A percentile compares a stretch with the other conserved stretches of the same genome.
phyloP scores from a whole-genome alignment of 1,140 invertebrate species.

The Oryzaephilus surinamensis region DNA sequence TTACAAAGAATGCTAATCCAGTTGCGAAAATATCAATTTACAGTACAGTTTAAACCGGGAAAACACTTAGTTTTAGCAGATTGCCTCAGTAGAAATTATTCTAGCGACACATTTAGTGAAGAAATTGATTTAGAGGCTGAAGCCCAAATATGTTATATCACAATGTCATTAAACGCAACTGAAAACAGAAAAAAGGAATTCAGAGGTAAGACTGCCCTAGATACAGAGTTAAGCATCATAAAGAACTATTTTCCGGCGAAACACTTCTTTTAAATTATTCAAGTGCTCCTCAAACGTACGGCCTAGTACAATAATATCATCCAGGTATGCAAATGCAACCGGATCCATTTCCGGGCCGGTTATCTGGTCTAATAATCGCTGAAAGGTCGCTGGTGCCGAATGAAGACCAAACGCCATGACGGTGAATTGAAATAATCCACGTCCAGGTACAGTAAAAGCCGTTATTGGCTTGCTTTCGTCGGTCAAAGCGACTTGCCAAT shows the following conservation, averaged over 20 bases:
- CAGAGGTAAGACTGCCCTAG: too few relatives aligned
- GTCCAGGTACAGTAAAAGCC: slow-evolving; percentile 25
- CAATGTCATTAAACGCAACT: background rate
- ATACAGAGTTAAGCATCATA: too few relatives aligned
- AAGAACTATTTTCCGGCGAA: too few relatives aligned
- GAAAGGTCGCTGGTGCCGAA: slow-evolving; percentile 34
- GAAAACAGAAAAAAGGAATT: too few relatives aligned
- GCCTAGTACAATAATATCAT: slow-evolving; percentile 12
- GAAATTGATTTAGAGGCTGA: background rate
- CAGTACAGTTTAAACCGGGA: slow-evolving; percentile 6
- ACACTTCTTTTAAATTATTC: slow-evolving; percentile 1
- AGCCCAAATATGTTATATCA: background rate
- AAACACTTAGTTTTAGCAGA: slow-evolving; percentile 25
- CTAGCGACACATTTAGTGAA: background rate
- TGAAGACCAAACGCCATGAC: slow-evolving; percentile 25
- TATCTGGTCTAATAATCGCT: slow-evolving; percentile 21
- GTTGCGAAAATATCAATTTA: slow-evolving; percentile 10
- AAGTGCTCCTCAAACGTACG: slow-evolving; percentile 9
- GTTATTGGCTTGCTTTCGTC: too few relatives aligned
- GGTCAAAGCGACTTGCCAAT: too few relatives aligned
- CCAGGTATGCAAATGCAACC: slow-evolving; percentile 22
- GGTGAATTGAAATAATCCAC: slow-evolving; percentile 28
- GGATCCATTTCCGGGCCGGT: slow-evolving; percentile 14
- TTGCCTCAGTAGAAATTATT: slow-evolving; percentile 11
- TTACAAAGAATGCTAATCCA: slow-evolving; percentile 9